Evolutionary conservation across 1,140 invertebrate genomes (phyloP).

Genomic region (Penaeus chinensis): DNA sequence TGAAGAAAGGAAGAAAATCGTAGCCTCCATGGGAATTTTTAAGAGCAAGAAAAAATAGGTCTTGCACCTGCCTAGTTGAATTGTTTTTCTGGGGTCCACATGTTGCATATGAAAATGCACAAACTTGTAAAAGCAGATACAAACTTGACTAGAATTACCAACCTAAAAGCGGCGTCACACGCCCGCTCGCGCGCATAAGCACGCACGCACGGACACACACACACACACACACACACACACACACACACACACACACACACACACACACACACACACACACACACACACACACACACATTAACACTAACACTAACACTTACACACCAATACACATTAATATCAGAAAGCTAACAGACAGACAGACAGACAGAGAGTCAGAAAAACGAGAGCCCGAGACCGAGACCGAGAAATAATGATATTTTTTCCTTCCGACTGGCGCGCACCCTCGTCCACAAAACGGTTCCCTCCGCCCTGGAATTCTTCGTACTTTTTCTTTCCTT

Average conservation of each 20-base stretch:
- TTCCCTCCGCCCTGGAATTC: neutral
- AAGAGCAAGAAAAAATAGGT: too few species aligned
- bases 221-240: constrained; percentile 25
- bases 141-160: too few species aligned
- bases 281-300: constrained; percentile 17
- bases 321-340: constrained; percentile 1
- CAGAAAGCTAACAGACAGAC: neutral
- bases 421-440: neutral
- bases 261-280: neutral
- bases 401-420: neutral
- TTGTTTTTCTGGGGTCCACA: too few species aligned
- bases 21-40: too few species aligned
- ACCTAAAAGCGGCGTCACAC: too few species aligned
- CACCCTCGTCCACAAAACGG: neutral
- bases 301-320: constrained; percentile 21
- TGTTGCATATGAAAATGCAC: too few species aligned
- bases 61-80: too few species aligned
- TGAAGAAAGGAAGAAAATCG: too few species aligned
- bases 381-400: neutral
- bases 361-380: neutral
- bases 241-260: constrained; percentile 30
- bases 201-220: neutral
- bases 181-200: too few species aligned
- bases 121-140: too few species aligned
- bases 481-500: neutral